Conservation (phyloP, 2,113 vertebrate species). For the Oreochromis spilurus region DNA sequence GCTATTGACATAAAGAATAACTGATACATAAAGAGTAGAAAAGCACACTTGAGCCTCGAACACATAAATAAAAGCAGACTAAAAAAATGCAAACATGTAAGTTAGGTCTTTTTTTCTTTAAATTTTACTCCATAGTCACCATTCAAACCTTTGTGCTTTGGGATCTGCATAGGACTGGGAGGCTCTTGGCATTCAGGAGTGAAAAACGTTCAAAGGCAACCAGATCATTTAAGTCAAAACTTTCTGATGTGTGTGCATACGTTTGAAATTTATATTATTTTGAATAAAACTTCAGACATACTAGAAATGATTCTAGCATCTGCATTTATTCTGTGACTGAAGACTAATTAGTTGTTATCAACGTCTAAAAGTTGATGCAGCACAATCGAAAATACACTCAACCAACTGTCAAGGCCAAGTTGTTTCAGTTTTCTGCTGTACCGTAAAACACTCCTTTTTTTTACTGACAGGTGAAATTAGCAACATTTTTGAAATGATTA, state of each 20-base stretch:
- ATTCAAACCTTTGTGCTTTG: conserved; percentile 58
- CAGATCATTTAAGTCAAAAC: conserved; percentile 12
- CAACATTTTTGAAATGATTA: background rate
- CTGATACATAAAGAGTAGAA: conserved; percentile 66
- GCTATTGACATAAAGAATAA: conserved; percentile 47
- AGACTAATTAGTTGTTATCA: background rate
- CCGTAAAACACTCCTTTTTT: background rate
- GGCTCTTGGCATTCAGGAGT: background rate
- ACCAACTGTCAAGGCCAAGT: background rate
- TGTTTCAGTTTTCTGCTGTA: background rate
- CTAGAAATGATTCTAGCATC: background rate
- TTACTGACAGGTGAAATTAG: background rate
- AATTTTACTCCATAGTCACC: conserved; percentile 1
- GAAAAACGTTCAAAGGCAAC: conserved; percentile 1
- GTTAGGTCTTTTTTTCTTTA: conserved; percentile 20
- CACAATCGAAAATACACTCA: background rate
- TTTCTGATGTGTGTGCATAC: background rate
- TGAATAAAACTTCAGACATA: background rate
- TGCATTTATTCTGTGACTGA: background rate
- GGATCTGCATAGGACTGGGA: conserved; percentile 53
- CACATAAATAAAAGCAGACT: conserved; percentile 9
- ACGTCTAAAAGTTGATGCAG: background rate
- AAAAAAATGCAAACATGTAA: conserved; percentile 25
- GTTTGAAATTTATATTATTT: background rate
- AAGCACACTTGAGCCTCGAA: conserved; percentile 53